Evolutionary conservation across 2,888 invertebrate species (phyloP).

Genomic region (Clepsis dumicolana): DNA sequence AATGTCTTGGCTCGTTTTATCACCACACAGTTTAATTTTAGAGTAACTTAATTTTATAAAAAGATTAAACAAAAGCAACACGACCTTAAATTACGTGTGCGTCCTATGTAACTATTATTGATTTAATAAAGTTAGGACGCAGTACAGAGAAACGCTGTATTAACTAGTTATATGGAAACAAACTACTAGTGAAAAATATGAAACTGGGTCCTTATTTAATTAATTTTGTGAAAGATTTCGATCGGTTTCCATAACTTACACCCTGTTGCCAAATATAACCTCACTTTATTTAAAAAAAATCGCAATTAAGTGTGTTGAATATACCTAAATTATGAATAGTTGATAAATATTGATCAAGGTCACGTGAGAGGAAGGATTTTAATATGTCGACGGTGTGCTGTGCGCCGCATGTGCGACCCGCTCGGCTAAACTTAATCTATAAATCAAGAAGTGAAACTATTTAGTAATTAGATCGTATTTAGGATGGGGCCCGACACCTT

Average conservation of each 20-base stretch:
- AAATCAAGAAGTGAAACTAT: constrained; percentile 87
- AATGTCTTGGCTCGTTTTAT: constrained; percentile 13
- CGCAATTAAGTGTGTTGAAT: no score
- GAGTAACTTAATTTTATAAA: not conserved
- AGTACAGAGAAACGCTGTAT: no score
- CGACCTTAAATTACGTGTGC: no score
- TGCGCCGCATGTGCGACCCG: constrained; percentile 74
- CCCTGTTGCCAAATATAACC: no score
- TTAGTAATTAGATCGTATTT: constrained; percentile 87
- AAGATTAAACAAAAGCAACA: not conserved
- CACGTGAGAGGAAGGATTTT: constrained; percentile 65
- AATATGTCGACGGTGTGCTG: constrained; percentile 73
- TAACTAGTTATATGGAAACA: no score
- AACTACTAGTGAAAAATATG: no score
- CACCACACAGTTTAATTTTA: not conserved
- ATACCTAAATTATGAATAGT: not conserved
- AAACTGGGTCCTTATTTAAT: no score
- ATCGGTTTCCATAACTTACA: no score
- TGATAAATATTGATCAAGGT: constrained; percentile 49
- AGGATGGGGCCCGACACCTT: constrained; percentile 83
- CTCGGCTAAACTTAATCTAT: constrained; percentile 82
- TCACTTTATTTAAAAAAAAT: no score
- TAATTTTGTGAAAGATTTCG: no score
- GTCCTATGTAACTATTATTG: no score
- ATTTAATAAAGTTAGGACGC: no score